A percentile compares a stretch with the other conserved stretches of the same genome.
Conservation (phyloP, 92 coral and sea anemone species). For the Phenganax marumi region DNA sequence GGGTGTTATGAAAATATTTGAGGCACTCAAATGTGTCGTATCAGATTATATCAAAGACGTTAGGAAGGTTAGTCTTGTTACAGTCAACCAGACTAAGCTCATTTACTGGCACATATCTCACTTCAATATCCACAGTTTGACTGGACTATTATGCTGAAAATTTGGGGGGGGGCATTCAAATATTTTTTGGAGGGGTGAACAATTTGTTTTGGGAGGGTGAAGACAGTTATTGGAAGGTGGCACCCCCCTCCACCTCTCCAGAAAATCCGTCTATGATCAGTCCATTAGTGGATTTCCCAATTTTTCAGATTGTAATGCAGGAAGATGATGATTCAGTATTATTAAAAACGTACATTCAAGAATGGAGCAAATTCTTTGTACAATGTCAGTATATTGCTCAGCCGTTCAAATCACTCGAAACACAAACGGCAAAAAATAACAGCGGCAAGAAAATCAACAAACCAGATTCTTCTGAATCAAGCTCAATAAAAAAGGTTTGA, state of each 20-base stretch:
- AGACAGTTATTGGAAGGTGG: too few relatives aligned
- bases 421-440: slow-evolving; percentile 13
- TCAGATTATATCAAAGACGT: slow-evolving; percentile 78
- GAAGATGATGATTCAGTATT: slow-evolving; percentile 88
- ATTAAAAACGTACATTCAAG: slow-evolving; percentile 78
- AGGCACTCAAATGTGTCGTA: slow-evolving; percentile 86
- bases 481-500: slow-evolving; percentile 41
- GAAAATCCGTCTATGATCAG: slow-evolving; percentile 5
- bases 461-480: not conserved
- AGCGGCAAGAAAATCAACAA: slow-evolving; percentile 26
- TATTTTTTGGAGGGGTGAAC: too few relatives aligned
- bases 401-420: slow-evolving; percentile 84
- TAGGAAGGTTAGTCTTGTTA: slow-evolving; percentile 62
- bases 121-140: too few relatives aligned
- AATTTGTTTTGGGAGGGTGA: too few relatives aligned
- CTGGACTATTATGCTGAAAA: too few relatives aligned
- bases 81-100: not conserved
- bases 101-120: not conserved
- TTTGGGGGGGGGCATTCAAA: too few relatives aligned
- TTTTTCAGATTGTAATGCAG: slow-evolving; percentile 68
- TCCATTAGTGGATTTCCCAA: not conserved
- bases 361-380: slow-evolving; percentile 93
- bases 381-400: slow-evolving; percentile 92
- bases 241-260: too few relatives aligned
- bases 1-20: slow-evolving; percentile 82